phyloP scores from a whole-genome alignment of 2,113 vertebrate species.

The Malurus melanocephalus region DNA sequence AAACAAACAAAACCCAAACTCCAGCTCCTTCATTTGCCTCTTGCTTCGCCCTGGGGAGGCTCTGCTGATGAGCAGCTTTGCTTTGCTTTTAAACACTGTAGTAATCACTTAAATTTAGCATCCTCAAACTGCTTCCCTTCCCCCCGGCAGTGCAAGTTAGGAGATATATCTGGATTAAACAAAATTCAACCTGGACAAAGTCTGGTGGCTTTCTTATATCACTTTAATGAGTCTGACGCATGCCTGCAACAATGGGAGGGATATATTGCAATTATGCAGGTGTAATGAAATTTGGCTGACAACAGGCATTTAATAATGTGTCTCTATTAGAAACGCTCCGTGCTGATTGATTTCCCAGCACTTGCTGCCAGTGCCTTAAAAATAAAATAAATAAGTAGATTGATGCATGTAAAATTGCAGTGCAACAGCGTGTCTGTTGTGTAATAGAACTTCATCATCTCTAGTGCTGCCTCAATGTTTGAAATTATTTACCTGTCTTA shows the following conservation, averaged over 20 bases:
- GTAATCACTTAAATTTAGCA: background rate
- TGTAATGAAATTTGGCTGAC: background rate
- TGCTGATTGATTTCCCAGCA: background rate
- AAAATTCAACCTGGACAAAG: background rate
- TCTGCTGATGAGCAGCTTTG: background rate
- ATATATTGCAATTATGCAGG: background rate
- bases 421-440: background rate
- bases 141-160: background rate
- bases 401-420: background rate
- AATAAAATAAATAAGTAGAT: background rate
- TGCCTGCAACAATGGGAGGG: background rate
- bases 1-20: conserved; percentile 12
- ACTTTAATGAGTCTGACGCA: background rate
- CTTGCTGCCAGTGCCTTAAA: background rate
- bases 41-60: background rate
- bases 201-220: background rate
- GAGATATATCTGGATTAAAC: background rate
- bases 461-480: background rate
- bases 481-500: background rate
- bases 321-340: background rate
- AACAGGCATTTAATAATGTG: background rate
- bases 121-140: background rate
- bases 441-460: background rate
- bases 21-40: background rate
- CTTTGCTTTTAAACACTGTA: conserved; percentile 28